Percentiles rank a stretch among this genome's conserved stretches.
Evolutionary conservation across 2,797 vertebrate genomes (phyloP).

Genomic region (Pseudochirops corinnae): DNA sequence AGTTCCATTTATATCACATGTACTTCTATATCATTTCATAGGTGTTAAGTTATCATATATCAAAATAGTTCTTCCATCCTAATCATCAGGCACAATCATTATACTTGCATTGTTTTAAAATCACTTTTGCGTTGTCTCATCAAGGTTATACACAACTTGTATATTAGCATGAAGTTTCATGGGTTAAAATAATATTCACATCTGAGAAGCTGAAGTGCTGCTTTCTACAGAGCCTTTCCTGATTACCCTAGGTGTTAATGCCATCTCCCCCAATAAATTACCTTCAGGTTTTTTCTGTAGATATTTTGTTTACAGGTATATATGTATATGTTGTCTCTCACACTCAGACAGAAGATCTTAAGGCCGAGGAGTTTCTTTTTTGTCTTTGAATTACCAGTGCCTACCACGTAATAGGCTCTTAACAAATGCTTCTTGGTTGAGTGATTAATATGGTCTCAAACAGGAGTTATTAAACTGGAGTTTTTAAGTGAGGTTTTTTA

Average conservation of each 20-base stretch:
- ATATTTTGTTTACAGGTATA: not conserved
- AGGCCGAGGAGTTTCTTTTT: not conserved
- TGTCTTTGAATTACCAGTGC: not conserved
- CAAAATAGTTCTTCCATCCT: slow-evolving; percentile 43
- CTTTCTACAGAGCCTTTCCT: slow-evolving; percentile 3
- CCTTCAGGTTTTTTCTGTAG: slow-evolving; percentile 23
- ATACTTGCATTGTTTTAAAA: slow-evolving; percentile 44
- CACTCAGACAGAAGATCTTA: not conserved
- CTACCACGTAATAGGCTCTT: not conserved
- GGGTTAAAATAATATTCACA: slow-evolving; percentile 4
- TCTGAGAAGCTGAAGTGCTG: slow-evolving; percentile 32
- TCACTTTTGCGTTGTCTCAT: slow-evolving; percentile 36
- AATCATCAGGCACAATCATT: slow-evolving; percentile 36
- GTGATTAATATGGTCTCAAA: not conserved
- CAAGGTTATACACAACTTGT: slow-evolving; percentile 31
- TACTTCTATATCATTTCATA: slow-evolving; percentile 33
- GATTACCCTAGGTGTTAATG: not conserved
- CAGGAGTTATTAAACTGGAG: not conserved
- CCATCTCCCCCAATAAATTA: slow-evolving; percentile 38
- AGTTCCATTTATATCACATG: slow-evolving; percentile 51
- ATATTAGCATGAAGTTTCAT: slow-evolving; percentile 42
- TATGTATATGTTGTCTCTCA: not conserved
- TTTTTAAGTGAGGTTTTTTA: not conserved
- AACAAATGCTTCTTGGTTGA: not conserved
- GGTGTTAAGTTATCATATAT: slow-evolving; percentile 53